Evolutionary conservation across 2,113 vertebrate species (phyloP), one percentile per base, ranked within the genome.

Genomic region (Parotia lawesii): DNA sequence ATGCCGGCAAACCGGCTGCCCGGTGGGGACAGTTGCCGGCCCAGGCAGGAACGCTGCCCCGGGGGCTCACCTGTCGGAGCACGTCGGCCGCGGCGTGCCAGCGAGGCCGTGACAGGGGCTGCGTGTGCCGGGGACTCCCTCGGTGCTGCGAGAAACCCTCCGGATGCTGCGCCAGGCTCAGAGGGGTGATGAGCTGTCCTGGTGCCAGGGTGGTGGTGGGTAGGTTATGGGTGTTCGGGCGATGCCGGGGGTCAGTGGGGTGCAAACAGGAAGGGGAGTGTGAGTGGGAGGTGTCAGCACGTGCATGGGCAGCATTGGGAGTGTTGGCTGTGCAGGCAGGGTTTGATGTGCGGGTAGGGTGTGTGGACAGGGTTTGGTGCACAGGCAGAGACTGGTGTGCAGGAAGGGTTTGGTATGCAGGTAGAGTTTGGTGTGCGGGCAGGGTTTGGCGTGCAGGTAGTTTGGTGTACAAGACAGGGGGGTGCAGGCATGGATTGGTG

Each of bases 41-140:
- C 87, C 92, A 4, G 94, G 92, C 94, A 96, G 85, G 95, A 95
- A 95, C 90, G 90, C 73, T 44, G 92, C 93, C 95, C 93, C 40
- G 29, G 82, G 94, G 94, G 89, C 77, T 95, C 94, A 67, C 93
- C 94, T 95, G 95, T 91, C 11, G 75, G 90, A 71, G 88, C 90
- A 93, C 57, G 95, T 11, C 24, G 90, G 93, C 16, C 10, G 64
- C 57, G 18, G 33, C 42, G 37, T 61, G 91, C 91, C 91, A 95
- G 86, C 84, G 60, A 6, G 89, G 84, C 95, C 67, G 40, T n/a
- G 94, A 94, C 72, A 89, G 67, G 86, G 75, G 75, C 42, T 37
- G 85, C 12, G 48, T 35, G 38, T 31, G 64, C 82, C 13, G 45
- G 81, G 75, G 85, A 56, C 82, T 67, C 67, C 38, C n/a, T 33